These are phyloP conservation scores for Chelon labrosus DNA, from an alignment of 2,797 vertebrate genomes.

Conservation along the genomic window DNA sequence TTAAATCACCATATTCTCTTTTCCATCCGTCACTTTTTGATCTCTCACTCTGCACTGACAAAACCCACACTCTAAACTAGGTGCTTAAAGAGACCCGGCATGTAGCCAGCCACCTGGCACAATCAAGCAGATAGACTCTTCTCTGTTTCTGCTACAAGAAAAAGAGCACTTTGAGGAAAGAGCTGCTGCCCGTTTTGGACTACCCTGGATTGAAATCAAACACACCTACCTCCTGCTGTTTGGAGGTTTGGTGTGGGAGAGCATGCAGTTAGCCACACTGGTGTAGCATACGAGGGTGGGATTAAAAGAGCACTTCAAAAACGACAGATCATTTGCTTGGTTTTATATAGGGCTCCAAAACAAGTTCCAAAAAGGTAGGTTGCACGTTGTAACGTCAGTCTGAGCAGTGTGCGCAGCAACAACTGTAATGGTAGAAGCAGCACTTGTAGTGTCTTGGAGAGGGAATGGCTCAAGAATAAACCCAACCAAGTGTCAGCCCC, in stretches of 20 bases:
- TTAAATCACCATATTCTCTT: slow-evolving; percentile 50
- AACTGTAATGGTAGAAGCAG: slow-evolving; percentile 57
- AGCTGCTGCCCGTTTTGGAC: slow-evolving; percentile 24
- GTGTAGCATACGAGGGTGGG: slow-evolving; percentile 49
- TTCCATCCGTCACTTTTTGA: slow-evolving; percentile 64
- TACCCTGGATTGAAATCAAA: slow-evolving; percentile 52
- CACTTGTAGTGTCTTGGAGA: slow-evolving; percentile 59
- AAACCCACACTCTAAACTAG: background rate
- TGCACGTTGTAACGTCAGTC: slow-evolving; percentile 39
- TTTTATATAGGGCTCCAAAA: slow-evolving; percentile 39
- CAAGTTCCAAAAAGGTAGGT: slow-evolving; percentile 36
- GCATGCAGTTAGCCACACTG: slow-evolving; percentile 64
- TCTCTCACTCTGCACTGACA: slow-evolving; percentile 25
- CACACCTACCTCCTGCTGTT: slow-evolving; percentile 31
- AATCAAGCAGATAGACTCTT: slow-evolving; percentile 30
- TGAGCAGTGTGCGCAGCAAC: slow-evolving; percentile 51
- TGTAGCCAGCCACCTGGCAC: background rate
- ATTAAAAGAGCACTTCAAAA: slow-evolving; percentile 77
- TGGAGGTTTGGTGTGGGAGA: slow-evolving; percentile 23
- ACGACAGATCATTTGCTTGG: slow-evolving; percentile 45
- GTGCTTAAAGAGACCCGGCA: too few relatives aligned
- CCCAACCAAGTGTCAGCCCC: slow-evolving; percentile 8
- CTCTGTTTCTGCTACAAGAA: slow-evolving; percentile 63
- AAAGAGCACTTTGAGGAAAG: slow-evolving; percentile 67
- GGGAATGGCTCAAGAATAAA: slow-evolving; percentile 42